These are phyloP conservation scores for Hetaerina americana DNA, from an alignment of 1,140 invertebrate genomes.

Conservation along the genomic window DNA sequence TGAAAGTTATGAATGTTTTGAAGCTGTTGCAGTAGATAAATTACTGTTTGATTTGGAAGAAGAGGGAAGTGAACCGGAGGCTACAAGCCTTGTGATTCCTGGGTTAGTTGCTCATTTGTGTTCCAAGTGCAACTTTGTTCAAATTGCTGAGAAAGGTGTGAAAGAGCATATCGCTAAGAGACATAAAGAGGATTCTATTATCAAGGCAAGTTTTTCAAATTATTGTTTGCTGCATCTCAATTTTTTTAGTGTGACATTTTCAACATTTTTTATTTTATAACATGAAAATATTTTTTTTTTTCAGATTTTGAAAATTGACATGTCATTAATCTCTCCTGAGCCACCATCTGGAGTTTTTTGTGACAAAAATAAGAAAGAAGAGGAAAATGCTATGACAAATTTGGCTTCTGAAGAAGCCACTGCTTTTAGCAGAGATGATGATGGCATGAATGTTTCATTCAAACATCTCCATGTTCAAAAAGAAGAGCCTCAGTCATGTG, in stretches of 20 bases:
- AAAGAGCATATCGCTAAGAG: not conserved
- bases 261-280: not conserved
- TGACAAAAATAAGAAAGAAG: too few species aligned
- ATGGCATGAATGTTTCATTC: too few species aligned
- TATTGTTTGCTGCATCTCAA: not conserved
- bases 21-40: constrained; percentile 13
- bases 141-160: constrained; percentile 21
- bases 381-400: too few species aligned
- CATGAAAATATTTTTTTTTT: too few species aligned
- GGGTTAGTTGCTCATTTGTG: constrained; percentile 42
- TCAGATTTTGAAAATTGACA: not conserved
- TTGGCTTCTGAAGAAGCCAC: too few species aligned
- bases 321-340: not conserved
- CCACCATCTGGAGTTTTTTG: too few species aligned
- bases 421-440: too few species aligned
- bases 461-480: too few species aligned
- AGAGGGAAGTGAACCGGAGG: not conserved
- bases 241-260: not conserved
- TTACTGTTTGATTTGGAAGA: too few species aligned
- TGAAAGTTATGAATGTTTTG: not conserved
- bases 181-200: not conserved
- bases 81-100: not conserved
- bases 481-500: not conserved
- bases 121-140: constrained; percentile 49
- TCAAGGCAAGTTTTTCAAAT: not conserved